Evolutionary conservation across 1,140 invertebrate species (phyloP), one percentile per base, ranked within the genome.

Genomic region (Goniozus legneri): DNA sequence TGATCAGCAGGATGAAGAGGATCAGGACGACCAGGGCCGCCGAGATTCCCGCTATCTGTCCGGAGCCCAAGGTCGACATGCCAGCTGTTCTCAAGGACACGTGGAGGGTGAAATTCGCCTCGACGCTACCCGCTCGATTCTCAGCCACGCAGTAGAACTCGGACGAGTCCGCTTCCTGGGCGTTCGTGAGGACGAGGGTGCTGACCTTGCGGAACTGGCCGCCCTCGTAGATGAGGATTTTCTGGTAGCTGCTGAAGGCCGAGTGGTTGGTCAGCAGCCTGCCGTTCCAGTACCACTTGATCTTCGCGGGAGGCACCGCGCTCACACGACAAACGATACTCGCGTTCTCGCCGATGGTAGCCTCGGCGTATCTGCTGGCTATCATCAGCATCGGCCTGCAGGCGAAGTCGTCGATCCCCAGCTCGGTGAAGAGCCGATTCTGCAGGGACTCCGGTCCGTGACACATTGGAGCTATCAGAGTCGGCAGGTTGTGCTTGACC

Each of bases 111-210:
- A 92, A 93, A 67, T 95, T 95, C 1, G 89, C 87, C 75, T 92
- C 88, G n/a, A 90, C 88, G 62, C 85, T 89, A 2, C 95, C 95
- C 8, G 90, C 92, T 42, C 86, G 82, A 71, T 97, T 97, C 63
- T 92, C 88, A 12, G 91, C 92, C 0, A 92, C 84, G 69, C 94
- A 97, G 59, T 87, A 87, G 75, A 96, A 96, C 56, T 92, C 89
- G 19, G 85, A 89, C 19, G 88, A 87, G 67, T 97, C 92, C 4
- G 87, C 83, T 64, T 92, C 88, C 64, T 89, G 88, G 10, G 91
- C 88, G 64, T 92, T 90, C 19, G 88, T 91, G 39, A 97, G 79
- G 19, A 94, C 80, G 34, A 98, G 77, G 3, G 82, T 82, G 38
- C 89, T 92, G 32, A 80, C 82, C 68, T 90, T 92, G 2, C 76